These are phyloP conservation scores for Actias luna DNA, from an alignment of 2,888 invertebrate genomes.

Conservation along the genomic window DNA sequence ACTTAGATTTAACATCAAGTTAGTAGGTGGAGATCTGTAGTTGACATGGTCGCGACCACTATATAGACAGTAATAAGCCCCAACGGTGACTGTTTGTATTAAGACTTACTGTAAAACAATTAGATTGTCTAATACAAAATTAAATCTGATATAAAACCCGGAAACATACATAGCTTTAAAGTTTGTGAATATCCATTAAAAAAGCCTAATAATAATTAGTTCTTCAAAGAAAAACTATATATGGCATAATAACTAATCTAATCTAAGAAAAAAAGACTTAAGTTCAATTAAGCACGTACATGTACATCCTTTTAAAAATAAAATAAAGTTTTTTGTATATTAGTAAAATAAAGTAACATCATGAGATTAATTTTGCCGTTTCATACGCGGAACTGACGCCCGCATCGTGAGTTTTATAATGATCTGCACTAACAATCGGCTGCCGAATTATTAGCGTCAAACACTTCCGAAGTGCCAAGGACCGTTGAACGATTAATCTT, in stretches of 20 bases:
- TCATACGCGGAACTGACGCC: constrained; percentile 61
- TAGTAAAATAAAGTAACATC: constrained; percentile 38
- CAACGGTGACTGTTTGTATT: too few relatives aligned
- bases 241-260: not conserved
- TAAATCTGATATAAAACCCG: too few relatives aligned
- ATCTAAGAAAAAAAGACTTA: not conserved
- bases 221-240: not conserved
- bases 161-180: not conserved
- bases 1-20: too few relatives aligned
- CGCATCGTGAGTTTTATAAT: constrained; percentile 66
- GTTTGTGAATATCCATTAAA: not conserved
- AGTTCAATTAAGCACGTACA: not conserved
- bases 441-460: constrained; percentile 60
- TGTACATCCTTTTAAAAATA: not conserved
- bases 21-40: too few relatives aligned
- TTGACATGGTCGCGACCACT: too few relatives aligned
- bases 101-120: too few relatives aligned
- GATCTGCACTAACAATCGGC: constrained; percentile 62
- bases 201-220: not conserved
- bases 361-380: constrained; percentile 53
- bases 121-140: too few relatives aligned
- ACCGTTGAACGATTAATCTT: constrained; percentile 25
- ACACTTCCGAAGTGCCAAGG: constrained; percentile 77
- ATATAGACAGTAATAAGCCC: too few relatives aligned
- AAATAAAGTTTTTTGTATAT: not conserved